A percentile compares a stretch with the other conserved stretches of the same genome.
Evolutionary conservation across 2,888 invertebrate species (phyloP).

Genomic region (Asteroscopus sphinx): DNA sequence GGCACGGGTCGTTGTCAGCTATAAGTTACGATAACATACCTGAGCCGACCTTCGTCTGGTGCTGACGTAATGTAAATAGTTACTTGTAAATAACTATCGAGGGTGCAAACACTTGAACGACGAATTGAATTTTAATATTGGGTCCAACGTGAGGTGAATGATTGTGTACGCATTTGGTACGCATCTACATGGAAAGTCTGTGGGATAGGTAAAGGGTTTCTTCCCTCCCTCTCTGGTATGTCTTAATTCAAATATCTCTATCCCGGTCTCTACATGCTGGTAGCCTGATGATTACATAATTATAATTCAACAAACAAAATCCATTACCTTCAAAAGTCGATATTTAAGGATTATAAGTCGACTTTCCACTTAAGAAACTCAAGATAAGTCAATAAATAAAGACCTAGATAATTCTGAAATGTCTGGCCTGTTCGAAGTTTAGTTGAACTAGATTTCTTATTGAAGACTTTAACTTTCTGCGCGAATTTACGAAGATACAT

Average conservation of each 20-base stretch:
- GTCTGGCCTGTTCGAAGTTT: slow-evolving; percentile 16
- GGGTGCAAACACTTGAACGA: slow-evolving; percentile 20
- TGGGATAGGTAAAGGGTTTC: too few relatives aligned
- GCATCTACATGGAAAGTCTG: background rate
- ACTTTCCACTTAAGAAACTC: background rate
- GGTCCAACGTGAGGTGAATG: slow-evolving; percentile 10
- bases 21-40: slow-evolving; percentile 64
- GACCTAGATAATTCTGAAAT: slow-evolving; percentile 21
- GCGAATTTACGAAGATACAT: slow-evolving; percentile 9
- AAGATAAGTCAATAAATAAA: slow-evolving; percentile 15
- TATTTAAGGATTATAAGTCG: too few relatives aligned
- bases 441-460: slow-evolving; percentile 22
- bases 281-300: too few relatives aligned
- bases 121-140: slow-evolving; percentile 36
- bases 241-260: too few relatives aligned
- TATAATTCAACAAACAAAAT: too few relatives aligned
- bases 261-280: too few relatives aligned
- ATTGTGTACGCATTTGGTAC: slow-evolving; percentile 4
- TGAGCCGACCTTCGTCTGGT: slow-evolving; percentile 64
- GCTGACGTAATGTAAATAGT: slow-evolving; percentile 41
- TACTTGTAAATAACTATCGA: slow-evolving; percentile 42
- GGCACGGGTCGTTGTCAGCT: slow-evolving; percentile 42
- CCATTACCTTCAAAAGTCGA: too few relatives aligned
- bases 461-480: slow-evolving; percentile 13
- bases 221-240: too few relatives aligned